phyloP scores from a whole-genome alignment of 2,888 invertebrate genomes.

The Mesopsocus fuscifrons region DNA sequence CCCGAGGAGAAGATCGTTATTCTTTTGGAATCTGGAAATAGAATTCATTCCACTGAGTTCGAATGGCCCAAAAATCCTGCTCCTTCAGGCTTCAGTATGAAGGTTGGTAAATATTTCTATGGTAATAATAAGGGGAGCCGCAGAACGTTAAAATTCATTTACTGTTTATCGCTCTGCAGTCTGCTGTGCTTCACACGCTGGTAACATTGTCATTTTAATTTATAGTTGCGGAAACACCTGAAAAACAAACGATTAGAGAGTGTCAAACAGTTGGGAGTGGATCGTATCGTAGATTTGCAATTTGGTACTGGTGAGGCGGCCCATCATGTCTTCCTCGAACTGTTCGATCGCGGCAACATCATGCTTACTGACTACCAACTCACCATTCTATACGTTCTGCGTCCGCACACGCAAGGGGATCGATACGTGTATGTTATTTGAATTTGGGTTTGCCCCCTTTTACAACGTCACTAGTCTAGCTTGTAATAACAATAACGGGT shows the following conservation, averaged over 20 bases:
- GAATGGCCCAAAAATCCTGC: slow-evolving; percentile 97
- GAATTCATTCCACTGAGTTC: slow-evolving; percentile 86
- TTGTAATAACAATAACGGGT: no score
- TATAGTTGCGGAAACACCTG: slow-evolving; percentile 82
- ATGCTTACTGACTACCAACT: slow-evolving; percentile 80
- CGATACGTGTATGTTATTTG: slow-evolving; percentile 39
- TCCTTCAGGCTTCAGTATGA: slow-evolving; percentile 96
- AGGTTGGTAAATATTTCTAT: slow-evolving; percentile 38
- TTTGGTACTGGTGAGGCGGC: slow-evolving; percentile 89
- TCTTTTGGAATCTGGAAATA: slow-evolving; percentile 81
- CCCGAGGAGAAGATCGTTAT: slow-evolving; percentile 76
- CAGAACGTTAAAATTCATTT: no score
- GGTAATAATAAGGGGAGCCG: not conserved
- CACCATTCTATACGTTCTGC: slow-evolving; percentile 77
- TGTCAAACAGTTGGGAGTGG: slow-evolving; percentile 71
- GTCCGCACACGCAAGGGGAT: slow-evolving; percentile 83
- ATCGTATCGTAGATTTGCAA: slow-evolving; percentile 85
- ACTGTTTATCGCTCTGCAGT: no score
- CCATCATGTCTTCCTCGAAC: slow-evolving; percentile 84
- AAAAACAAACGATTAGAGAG: slow-evolving; percentile 85
- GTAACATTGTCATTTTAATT: no score
- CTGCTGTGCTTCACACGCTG: no score
- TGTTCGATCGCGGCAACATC: slow-evolving; percentile 93
- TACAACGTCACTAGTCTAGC: no score
- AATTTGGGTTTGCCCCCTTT: not conserved